phyloP scores from a whole-genome alignment of 2,113 vertebrate species.

The Misgurnus mizolepis region DNA sequence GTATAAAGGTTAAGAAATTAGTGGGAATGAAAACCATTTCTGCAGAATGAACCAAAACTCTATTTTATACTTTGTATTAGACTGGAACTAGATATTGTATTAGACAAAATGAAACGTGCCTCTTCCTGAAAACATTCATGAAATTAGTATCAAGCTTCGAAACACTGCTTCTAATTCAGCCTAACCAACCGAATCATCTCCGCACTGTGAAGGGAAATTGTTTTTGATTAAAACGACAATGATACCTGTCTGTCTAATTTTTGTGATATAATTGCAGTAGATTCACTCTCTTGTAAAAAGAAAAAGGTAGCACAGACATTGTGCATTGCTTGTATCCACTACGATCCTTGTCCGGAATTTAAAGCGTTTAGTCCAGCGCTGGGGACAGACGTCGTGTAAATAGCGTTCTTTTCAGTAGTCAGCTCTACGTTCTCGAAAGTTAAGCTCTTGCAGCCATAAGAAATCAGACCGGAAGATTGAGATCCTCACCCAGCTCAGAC shows the following conservation, averaged over 20 bases:
- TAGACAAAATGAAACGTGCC: background rate
- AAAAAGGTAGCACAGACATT: background rate
- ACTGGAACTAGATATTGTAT: background rate
- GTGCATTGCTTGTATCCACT: background rate
- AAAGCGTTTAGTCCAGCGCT: background rate
- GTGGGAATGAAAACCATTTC: background rate
- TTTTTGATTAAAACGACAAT: background rate
- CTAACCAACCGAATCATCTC: constrained; percentile 18
- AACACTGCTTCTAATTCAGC: background rate
- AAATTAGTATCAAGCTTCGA: constrained; percentile 16
- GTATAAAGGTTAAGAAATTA: constrained; percentile 1
- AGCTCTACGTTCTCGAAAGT: constrained; percentile 4
- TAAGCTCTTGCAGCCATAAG: constrained; percentile 16
- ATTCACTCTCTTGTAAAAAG: background rate
- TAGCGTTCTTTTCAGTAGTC: background rate
- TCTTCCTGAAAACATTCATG: background rate
- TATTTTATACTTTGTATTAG: background rate
- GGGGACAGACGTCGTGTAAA: constrained; percentile 11
- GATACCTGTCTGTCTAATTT: constrained; percentile 10
- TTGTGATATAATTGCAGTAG: background rate
- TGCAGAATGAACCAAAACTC: background rate
- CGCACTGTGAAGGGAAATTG: background rate
- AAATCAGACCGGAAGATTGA: constrained; percentile 17
- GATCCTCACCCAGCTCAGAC: background rate
- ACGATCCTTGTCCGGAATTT: background rate